Evolutionary conservation across 2,113 vertebrate genomes (phyloP), one percentile per base, ranked within the genome.

Genomic region (Heterotis niloticus): DNA sequence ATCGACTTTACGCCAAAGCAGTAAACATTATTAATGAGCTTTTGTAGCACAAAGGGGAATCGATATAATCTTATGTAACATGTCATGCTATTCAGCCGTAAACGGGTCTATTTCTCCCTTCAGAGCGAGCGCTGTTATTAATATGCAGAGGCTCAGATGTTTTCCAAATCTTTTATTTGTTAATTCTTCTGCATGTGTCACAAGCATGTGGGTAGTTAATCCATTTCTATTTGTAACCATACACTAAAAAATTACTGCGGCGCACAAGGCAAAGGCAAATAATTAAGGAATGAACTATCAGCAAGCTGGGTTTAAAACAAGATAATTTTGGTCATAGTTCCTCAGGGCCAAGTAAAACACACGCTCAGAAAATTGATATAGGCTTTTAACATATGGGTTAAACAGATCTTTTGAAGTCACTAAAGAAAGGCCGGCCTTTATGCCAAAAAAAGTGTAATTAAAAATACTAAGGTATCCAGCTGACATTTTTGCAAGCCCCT

Each of bases 341-440:
- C 20, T 34, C 3, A 28, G 79, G 81, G 82, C 82, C 82, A 83
- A 83, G 54, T 64, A 79, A 81, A 83, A 83, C 82, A 83, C 60
- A 78, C 51, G 28, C 67, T 67, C 16, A 60, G 82, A 79, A 79
- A 83, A 79, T 18, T 79, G 82, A 83, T 80, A 83, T 44, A 77
- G 76, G 64, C 65, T 81, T 75, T 76, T 81, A 78, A 76, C 66
- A 79, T 76, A 71, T 71, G 80, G 67, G 74, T 77, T 68, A 81
- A 57, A 72, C 5, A 23, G n/a, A 1, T 16, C 34, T 65, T 81
- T 81, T 77, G 80, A 81, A 81, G 59, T 77, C n/a, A 64, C 34
- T n/a, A 44, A 59, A 66, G 64, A 52, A 26, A 64, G 54, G 54
- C 52, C 34, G n/a, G 68, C 51, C 60, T 54, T 54, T 64, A 17